phyloP scores from a whole-genome alignment of 1,140 invertebrate species.

The Apis cerana region DNA sequence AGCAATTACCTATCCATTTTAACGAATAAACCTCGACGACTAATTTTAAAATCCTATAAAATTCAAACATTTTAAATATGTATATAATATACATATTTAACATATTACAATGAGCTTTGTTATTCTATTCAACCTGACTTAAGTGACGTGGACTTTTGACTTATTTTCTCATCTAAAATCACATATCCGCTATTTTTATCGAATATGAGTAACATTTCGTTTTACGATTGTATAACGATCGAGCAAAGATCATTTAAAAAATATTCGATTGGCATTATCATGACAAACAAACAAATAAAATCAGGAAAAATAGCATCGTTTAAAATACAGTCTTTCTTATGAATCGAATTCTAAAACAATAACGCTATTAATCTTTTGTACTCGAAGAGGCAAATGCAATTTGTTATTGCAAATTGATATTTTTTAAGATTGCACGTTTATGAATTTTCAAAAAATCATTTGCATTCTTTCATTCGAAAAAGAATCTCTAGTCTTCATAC shows the following conservation, averaged over 20 bases:
- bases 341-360: slow-evolving; percentile 17
- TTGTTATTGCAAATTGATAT: too few relatives aligned
- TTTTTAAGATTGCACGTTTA: neutral
- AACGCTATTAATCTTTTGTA: neutral
- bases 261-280: slow-evolving; percentile 9
- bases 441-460: too few relatives aligned
- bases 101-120: neutral
- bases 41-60: neutral
- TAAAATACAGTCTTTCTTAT: slow-evolving; percentile 26
- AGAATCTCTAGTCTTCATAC: neutral
- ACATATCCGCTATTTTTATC: slow-evolving; percentile 36
- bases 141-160: slow-evolving; percentile 3
- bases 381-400: neutral
- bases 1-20: neutral
- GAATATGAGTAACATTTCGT: slow-evolving; percentile 39
- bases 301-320: slow-evolving; percentile 7
- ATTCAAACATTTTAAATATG: neutral
- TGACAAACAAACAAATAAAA: neutral
- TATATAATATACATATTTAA: neutral
- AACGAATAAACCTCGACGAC: neutral
- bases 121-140: slow-evolving; percentile 17
- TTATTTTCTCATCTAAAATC: slow-evolving; percentile 41
- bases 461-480: too few relatives aligned
- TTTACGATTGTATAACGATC: neutral
- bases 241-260: slow-evolving; percentile 26